phyloP scores from a whole-genome alignment of 2,113 vertebrate species.

The Thermophis baileyi region DNA sequence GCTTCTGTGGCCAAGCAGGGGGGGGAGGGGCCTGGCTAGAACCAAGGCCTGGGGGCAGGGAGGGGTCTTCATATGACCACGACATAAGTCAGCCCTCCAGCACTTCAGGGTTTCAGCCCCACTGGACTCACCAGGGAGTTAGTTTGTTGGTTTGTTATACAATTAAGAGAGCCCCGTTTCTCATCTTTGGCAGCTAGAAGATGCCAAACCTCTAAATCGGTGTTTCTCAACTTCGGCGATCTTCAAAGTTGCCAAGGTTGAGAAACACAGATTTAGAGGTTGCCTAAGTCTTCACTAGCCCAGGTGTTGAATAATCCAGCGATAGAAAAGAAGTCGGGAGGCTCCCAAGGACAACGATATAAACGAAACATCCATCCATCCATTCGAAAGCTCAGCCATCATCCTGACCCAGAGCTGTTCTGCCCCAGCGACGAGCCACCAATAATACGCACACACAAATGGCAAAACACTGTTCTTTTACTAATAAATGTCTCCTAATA shows the following conservation, averaged over 20 bases:
- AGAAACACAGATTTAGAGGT: neutral
- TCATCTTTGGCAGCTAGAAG: neutral
- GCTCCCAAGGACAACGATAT: neutral
- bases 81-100: neutral
- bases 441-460: no score
- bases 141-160: neutral
- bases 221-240: neutral
- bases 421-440: no score
- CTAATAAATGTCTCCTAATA: no score
- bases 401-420: no score
- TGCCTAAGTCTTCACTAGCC: neutral
- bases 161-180: neutral
- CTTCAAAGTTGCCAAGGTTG: neutral
- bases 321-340: neutral
- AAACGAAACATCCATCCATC: neutral
- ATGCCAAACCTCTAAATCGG: neutral
- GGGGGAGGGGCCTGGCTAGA: no score
- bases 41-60: no score
- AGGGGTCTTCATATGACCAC: neutral
- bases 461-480: no score
- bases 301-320: neutral
- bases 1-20: no score
- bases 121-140: neutral
- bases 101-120: neutral
- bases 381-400: neutral